Evolutionary conservation across 1,140 invertebrate species (phyloP).

Genomic region (Zaprionus ghesquierei): DNA sequence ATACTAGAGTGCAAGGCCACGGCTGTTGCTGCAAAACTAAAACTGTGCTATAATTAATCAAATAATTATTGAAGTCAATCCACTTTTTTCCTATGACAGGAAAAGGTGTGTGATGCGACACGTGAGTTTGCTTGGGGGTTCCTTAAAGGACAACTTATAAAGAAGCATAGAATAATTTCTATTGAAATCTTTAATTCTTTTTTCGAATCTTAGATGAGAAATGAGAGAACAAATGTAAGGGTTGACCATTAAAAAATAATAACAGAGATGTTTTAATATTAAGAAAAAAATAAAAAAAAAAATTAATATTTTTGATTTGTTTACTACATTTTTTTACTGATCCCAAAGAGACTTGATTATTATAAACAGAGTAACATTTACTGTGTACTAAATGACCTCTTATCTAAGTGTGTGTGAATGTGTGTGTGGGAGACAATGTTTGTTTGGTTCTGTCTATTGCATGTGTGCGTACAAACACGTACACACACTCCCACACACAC

Average conservation of each 20-base stretch:
- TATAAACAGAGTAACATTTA: slow-evolving; percentile 44
- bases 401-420: slow-evolving; percentile 30
- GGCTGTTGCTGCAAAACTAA: neutral
- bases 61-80: neutral
- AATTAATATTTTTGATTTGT: too few species aligned
- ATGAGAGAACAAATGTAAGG: too few species aligned
- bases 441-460: slow-evolving; percentile 19
- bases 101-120: neutral
- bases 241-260: neutral
- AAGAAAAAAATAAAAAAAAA: neutral
- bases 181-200: too few species aligned
- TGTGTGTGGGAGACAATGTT: slow-evolving; percentile 3
- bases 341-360: neutral
- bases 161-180: neutral
- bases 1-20: neutral
- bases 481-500: neutral
- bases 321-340: too few species aligned
- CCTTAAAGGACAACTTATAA: neutral
- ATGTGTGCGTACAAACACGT: neutral
- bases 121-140: neutral
- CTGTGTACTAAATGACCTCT: slow-evolving; percentile 61
- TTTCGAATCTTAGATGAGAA: too few species aligned
- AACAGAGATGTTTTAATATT: neutral
- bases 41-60: neutral
- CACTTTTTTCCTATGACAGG: too few species aligned